A percentile compares a stretch with the other conserved stretches of the same genome.
Evolutionary conservation across 2,888 invertebrate genomes (phyloP).

Genomic region (Lepidochrysops patricia): DNA sequence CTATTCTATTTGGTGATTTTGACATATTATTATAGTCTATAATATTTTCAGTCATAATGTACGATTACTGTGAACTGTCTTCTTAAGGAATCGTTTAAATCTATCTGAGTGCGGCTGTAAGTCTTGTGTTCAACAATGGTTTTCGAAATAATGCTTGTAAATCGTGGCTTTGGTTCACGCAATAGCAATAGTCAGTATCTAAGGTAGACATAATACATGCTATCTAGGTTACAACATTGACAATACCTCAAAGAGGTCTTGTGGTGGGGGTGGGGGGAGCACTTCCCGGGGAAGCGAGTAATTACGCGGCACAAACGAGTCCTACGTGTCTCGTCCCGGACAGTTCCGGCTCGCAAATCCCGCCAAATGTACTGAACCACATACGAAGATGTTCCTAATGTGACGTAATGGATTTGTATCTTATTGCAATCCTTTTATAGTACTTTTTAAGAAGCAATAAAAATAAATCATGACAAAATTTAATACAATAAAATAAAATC

Average conservation of each 20-base stretch:
- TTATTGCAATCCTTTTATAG: background rate
- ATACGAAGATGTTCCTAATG: background rate
- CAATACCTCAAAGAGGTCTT: constrained; percentile 22
- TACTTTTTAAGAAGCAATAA: no score
- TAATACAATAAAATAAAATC: no score
- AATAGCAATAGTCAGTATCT: background rate
- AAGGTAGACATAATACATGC: background rate
- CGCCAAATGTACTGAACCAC: background rate
- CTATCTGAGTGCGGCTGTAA: no score
- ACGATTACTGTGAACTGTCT: no score
- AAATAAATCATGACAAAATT: no score
- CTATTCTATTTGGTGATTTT: no score
- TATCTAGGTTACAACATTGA: constrained; percentile 6
- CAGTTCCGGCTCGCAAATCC: background rate
- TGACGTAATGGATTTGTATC: background rate
- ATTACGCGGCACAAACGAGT: constrained; percentile 20
- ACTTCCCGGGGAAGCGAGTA: constrained; percentile 25
- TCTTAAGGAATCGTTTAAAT: no score
- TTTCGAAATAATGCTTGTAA: no score
- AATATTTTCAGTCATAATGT: no score
- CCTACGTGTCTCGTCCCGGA: background rate
- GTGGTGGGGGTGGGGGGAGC: constrained; percentile 19
- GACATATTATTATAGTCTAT: no score
- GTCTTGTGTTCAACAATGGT: no score
- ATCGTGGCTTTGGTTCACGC: no score